phyloP scores from a whole-genome alignment of 2,888 invertebrate genomes.

The Rhagium mordax region DNA sequence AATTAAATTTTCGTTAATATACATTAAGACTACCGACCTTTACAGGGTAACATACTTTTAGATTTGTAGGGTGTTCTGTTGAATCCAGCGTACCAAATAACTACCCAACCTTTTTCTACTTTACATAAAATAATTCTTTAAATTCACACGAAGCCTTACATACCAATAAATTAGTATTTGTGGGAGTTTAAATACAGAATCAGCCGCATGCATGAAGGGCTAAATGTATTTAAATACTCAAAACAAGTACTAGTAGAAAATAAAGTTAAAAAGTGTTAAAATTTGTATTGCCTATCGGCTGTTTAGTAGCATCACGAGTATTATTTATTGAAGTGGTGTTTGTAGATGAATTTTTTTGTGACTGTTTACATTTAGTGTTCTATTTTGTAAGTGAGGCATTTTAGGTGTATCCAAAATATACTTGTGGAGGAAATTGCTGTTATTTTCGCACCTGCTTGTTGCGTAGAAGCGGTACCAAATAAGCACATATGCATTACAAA shows the following conservation, averaged over 20 bases:
- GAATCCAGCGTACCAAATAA: not conserved
- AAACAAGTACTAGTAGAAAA: not conserved
- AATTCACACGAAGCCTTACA: not conserved
- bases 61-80: not conserved
- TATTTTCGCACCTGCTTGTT: constrained; percentile 64
- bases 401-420: constrained; percentile 39
- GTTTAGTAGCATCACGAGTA: not conserved
- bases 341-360: not conserved
- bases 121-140: not conserved
- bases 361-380: not conserved
- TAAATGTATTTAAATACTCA: not conserved
- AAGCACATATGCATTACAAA: constrained; percentile 36
- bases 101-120: not conserved
- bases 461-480: constrained; percentile 63
- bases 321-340: not conserved
- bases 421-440: constrained; percentile 57
- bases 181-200: not conserved
- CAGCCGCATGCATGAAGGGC: not conserved
- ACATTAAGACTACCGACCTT: too few species aligned
- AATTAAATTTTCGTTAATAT: too few species aligned
- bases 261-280: not conserved
- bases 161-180: not conserved
- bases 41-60: not conserved
- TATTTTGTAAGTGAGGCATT: constrained; percentile 19
- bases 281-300: not conserved